These are phyloP conservation scores for Hypomesus transpacificus DNA, from an alignment of 2,113 vertebrate genomes.

Conservation along the genomic window DNA sequence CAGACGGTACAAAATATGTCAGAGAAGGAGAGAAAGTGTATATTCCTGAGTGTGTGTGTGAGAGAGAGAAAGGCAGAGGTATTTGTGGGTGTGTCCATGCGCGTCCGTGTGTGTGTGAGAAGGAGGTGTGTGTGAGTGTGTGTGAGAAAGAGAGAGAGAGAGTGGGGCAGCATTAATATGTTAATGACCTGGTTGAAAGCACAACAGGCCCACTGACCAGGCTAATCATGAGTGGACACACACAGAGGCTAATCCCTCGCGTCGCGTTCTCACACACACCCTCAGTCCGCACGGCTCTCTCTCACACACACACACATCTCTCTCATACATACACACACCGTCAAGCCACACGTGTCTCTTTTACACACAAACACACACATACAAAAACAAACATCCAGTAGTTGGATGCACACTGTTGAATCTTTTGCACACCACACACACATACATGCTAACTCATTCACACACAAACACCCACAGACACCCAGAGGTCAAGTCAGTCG, in stretches of 20 bases:
- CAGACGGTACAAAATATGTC: too few relatives aligned
- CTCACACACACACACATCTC: slow-evolving; percentile 2
- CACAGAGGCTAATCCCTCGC: slow-evolving; percentile 70
- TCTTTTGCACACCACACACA: slow-evolving; percentile 1
- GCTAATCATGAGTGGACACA: slow-evolving; percentile 78
- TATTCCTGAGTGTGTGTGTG: too few relatives aligned
- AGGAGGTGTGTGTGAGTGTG: slow-evolving; percentile 6
- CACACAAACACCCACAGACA: neutral
- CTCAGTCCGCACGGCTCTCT: neutral
- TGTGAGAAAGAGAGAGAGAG: slow-evolving; percentile 63
- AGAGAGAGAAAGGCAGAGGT: slow-evolving; percentile 18
- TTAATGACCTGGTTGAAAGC: slow-evolving; percentile 72
- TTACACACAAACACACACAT: neutral
- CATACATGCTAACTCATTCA: neutral
- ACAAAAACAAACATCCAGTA: neutral
- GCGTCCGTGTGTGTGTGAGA: neutral
- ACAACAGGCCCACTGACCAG: slow-evolving; percentile 77
- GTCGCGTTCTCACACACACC: slow-evolving; percentile 43
- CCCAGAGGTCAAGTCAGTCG: neutral
- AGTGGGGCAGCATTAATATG: slow-evolving; percentile 75
- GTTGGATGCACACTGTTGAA: too few relatives aligned
- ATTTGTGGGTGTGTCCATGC: neutral
- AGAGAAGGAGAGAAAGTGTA: too few relatives aligned
- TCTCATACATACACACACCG: neutral
- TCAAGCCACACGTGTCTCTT: neutral